phyloP scores from a whole-genome alignment of 2,888 invertebrate species.

The Azorinus chamasolen region DNA sequence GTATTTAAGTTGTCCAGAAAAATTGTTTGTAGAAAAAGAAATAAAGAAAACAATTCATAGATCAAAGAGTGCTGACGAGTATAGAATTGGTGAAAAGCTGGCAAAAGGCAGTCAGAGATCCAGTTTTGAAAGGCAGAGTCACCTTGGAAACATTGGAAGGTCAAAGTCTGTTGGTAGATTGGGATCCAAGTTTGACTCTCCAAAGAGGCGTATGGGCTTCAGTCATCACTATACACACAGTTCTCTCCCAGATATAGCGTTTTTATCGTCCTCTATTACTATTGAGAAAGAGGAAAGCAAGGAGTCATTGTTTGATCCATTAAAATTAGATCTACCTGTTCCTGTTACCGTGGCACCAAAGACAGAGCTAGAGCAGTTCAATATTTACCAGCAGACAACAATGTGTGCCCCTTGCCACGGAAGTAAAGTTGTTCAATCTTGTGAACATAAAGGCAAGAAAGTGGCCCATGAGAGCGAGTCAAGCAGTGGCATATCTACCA shows the following conservation, averaged over 20 bases:
- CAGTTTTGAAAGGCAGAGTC: constrained; percentile 15
- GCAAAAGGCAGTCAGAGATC: constrained; percentile 9
- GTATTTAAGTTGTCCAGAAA: constrained; percentile 52
- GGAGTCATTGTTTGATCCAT: constrained; percentile 77
- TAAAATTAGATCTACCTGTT: constrained; percentile 67
- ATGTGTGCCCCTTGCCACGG: background rate
- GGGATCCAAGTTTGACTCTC: constrained; percentile 51
- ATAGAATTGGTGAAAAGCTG: constrained; percentile 9
- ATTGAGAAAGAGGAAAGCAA: constrained; percentile 59
- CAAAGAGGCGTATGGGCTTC: constrained; percentile 65
- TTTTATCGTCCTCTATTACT: constrained; percentile 61
- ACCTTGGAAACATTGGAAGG: constrained; percentile 49
- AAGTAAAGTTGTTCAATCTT: constrained; percentile 1
- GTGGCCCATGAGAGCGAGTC: constrained; percentile 62
- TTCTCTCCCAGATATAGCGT: constrained; percentile 80
- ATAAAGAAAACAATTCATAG: constrained; percentile 53
- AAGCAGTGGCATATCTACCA: constrained; percentile 76
- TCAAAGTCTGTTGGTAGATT: constrained; percentile 60
- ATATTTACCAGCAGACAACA: constrained; percentile 57
- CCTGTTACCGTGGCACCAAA: constrained; percentile 67
- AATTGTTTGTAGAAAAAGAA: constrained; percentile 34
- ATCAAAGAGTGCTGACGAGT: constrained; percentile 70
- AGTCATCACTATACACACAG: constrained; percentile 75
- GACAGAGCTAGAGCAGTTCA: constrained; percentile 59
- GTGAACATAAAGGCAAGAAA: constrained; percentile 1